These are phyloP conservation scores for Meandrusa payeni DNA, from an alignment of 2,888 invertebrate genomes.

Conservation along the genomic window DNA sequence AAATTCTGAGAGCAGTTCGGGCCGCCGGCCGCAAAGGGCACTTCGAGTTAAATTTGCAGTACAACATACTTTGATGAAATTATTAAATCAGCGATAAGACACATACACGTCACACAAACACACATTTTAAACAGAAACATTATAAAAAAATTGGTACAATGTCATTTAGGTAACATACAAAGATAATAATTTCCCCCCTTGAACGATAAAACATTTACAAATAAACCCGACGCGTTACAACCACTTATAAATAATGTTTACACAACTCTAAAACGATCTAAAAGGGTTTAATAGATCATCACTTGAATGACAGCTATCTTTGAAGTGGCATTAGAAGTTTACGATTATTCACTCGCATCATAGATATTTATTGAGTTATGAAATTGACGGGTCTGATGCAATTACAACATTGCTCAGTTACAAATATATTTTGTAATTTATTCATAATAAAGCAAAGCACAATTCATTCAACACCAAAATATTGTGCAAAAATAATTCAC, in stretches of 20 bases:
- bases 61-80: conserved; percentile 42
- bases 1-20: conserved; percentile 71
- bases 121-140: conserved; percentile 25
- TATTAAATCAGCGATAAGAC: conserved; percentile 37
- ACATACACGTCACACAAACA: conserved; percentile 42
- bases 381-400: conserved; percentile 1
- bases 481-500: conserved; percentile 16
- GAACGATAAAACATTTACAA: conserved; percentile 25
- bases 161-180: conserved; percentile 5
- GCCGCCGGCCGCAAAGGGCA: conserved; percentile 74
- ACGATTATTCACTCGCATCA: conserved; percentile 11
- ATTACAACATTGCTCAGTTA: conserved; percentile 3
- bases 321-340: conserved; percentile 31
- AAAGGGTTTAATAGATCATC: conserved; percentile 26
- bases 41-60: conserved; percentile 65
- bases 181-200: conserved; percentile 9
- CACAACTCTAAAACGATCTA: conserved; percentile 25
- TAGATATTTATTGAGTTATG: conserved; percentile 3
- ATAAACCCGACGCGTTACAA: conserved; percentile 23
- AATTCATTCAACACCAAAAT: neutral
- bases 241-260: conserved; percentile 17
- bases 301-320: conserved; percentile 27
- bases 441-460: neutral
- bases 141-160: conserved; percentile 2
- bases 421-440: neutral